A percentile compares a stretch with the other conserved stretches of the same genome.
phyloP scores from a whole-genome alignment of 2,797 vertebrate species.

The Argentina silus region DNA sequence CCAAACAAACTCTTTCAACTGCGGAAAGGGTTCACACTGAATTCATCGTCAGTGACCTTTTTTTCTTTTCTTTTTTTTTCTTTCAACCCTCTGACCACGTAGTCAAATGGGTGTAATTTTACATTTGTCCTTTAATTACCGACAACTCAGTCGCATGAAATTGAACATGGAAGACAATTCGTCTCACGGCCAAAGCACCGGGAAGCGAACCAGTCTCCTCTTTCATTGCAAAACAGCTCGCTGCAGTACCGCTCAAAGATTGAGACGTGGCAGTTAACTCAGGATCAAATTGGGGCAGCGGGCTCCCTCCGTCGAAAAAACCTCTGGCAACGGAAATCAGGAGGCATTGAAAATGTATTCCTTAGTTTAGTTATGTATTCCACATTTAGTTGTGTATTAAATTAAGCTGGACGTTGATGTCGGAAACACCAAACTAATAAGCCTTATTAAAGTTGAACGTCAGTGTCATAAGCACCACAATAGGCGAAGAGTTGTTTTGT shows the following conservation, averaged over 20 bases:
- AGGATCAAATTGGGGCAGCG: slow-evolving; percentile 60
- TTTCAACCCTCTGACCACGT: background rate
- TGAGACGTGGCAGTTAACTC: slow-evolving; percentile 89
- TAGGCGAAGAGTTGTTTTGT: background rate
- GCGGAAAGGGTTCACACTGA: background rate
- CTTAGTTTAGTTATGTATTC: too few species aligned
- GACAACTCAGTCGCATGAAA: background rate
- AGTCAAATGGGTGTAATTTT: background rate
- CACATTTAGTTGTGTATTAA: background rate
- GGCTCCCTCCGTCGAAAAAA: slow-evolving; percentile 14
- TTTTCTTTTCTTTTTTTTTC: too few species aligned
- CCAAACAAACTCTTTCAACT: background rate
- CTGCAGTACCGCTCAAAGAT: slow-evolving; percentile 52
- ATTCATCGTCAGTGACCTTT: background rate
- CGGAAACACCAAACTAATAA: background rate
- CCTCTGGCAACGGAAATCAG: slow-evolving; percentile 34
- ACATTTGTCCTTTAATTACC: slow-evolving; percentile 7
- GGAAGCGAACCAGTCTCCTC: background rate
- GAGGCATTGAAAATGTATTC: background rate
- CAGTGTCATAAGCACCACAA: background rate
- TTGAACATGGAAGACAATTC: background rate
- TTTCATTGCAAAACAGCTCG: slow-evolving; percentile 17
- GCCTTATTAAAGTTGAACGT: too few species aligned
- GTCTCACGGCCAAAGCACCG: background rate
- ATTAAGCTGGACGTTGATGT: background rate